phyloP scores from a whole-genome alignment of 2,888 invertebrate species.

The Neuroscelio doddi region DNA sequence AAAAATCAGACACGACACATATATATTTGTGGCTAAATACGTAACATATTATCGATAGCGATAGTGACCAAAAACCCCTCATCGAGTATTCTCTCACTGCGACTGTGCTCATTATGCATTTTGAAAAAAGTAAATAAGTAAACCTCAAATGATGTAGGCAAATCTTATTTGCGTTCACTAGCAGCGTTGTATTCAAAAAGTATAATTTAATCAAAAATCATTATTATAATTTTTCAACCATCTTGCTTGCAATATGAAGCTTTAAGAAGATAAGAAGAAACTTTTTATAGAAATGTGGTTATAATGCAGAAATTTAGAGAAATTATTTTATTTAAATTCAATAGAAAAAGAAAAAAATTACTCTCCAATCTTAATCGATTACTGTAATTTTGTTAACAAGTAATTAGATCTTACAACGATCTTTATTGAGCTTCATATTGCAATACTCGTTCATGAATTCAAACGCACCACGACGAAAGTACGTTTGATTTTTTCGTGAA shows the following conservation, averaged over 20 bases:
- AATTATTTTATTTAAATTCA: no score
- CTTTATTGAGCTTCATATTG: background rate
- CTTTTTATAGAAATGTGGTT: no score
- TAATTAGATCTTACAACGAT: no score
- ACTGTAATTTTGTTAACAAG: no score
- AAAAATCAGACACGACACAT: constrained; percentile 27
- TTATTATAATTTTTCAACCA: background rate
- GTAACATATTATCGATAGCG: constrained; percentile 39
- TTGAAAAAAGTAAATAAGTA: constrained; percentile 14
- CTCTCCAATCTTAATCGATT: no score
- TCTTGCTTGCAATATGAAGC: background rate
- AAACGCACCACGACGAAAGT: constrained; percentile 10
- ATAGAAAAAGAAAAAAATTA: no score
- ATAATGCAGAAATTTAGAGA: background rate
- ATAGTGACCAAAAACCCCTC: constrained; percentile 34
- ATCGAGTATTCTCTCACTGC: constrained; percentile 31
- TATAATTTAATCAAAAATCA: background rate
- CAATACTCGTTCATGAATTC: background rate
- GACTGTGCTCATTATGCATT: constrained; percentile 42
- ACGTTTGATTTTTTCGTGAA: constrained; percentile 39
- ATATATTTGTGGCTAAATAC: constrained; percentile 40
- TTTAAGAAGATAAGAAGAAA: background rate
- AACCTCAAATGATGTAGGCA: background rate
- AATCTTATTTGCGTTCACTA: background rate
- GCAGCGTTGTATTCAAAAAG: background rate